These are phyloP conservation scores for Lasioglossum zephyrum DNA, from an alignment of 2,888 invertebrate genomes.

Conservation along the genomic window DNA sequence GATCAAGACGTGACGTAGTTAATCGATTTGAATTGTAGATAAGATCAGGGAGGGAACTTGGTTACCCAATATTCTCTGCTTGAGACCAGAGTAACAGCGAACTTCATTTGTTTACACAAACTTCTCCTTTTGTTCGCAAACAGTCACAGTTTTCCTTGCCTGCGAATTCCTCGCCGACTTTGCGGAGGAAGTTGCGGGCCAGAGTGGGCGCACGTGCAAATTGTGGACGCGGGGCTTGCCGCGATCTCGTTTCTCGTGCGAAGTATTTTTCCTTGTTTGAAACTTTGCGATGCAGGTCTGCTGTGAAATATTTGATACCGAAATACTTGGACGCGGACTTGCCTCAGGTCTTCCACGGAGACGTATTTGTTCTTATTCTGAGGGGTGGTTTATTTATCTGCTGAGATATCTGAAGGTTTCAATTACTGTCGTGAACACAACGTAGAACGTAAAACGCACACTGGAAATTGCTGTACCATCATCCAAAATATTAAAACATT, in stretches of 20 bases:
- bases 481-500: no score
- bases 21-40: background rate
- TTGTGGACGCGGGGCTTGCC: conserved; percentile 27
- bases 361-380: background rate
- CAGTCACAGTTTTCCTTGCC: background rate
- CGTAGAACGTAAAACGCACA: no score
- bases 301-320: conserved; percentile 1
- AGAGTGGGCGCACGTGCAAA: conserved; percentile 27
- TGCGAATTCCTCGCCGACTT: conserved; percentile 8
- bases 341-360: background rate
- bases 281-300: conserved; percentile 9
- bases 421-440: no score
- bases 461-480: no score
- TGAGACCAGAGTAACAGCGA: background rate
- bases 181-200: conserved; percentile 18
- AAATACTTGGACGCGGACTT: background rate
- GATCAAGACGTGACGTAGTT: background rate
- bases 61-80: background rate
- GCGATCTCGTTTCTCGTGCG: conserved; percentile 18
- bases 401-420: background rate
- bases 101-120: conserved; percentile 21
- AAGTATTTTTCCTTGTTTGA: conserved; percentile 42
- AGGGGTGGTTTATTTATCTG: background rate
- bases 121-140: background rate
- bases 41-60: background rate